Base-by-base conservation (phyloP, 23 tunicate genomes). In the Phallusia fumigata region DNA sequence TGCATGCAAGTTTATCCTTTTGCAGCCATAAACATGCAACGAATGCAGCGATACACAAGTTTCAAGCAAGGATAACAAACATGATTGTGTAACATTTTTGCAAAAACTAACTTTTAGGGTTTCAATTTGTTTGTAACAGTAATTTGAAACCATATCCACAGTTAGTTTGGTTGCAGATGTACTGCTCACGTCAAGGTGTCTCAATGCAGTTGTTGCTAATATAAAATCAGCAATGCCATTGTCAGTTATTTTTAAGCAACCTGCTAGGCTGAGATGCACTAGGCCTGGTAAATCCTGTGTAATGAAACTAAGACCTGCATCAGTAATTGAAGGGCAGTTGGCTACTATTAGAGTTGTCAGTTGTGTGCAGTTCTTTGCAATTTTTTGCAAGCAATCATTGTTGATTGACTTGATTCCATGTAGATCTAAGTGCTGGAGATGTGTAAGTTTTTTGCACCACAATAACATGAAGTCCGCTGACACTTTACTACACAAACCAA, bases 21-120 rank as follows among this genome's bases (percentile, higher is more conserved):
- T 90, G 78, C 89, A 90, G 21, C 95, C 95, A 77, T 90, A 88
- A 16, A 90, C 11, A 73, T 90, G 89, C 45, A 90, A 65, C 24
- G 83, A 80, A 3, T 35, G 80, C 35, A 90, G 52, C 0, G 73
- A 50, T 10, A 31, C 50, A 45, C 89, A 74, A 49, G 77, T 74
- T 30, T 72, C 65, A n/a, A 90, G 58, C 80, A 90, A 81, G 16
- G 81, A 58, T 10, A 26, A 22, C 36, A 90, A 50, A 72, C 84
- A 85, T 28, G 45, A 45, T 65, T 76, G 79, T 15, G 95, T 85
- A 33, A 90, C 81, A 36, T 90, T 85, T 64, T 85, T 78, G 65
- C 95, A 90, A 77, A 90, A 90, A 84, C 95, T 90, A 21, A 90
- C 74, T 77, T 90, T 90, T 30, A 90, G 64, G 30, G 83, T 44